Evolutionary conservation across 2,888 invertebrate species (phyloP), one percentile per base, ranked within the genome.

Genomic region (Arctia plantaginis): DNA sequence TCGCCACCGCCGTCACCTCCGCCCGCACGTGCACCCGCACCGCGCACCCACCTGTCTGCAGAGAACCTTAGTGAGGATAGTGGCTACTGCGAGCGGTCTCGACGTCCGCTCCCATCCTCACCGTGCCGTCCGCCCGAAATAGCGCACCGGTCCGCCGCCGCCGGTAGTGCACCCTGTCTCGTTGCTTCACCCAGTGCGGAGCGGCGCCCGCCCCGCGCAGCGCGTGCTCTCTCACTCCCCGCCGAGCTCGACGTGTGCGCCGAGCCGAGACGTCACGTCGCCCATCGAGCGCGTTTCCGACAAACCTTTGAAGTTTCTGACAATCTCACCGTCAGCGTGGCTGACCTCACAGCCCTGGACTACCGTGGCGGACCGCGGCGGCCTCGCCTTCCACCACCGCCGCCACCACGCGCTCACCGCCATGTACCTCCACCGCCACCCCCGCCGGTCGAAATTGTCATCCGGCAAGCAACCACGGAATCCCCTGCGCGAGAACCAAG

Each of bases 61-160:
- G 98, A 98, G 90, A 98, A 98, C 95, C 95, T 98, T 81, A 98
- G 98, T 88, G 98, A 98, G 91, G 98, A 98, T 91, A 98, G 97
- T 86, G 98, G 98, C 72, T 98, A 97, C 92, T 96, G 97, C 87
- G 98, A 97, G 86, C 93, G 93, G 68, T 90, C 93, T 71, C 94
- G 93, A 76, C 92, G 93, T 67, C 92, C 93, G 86, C 92, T 91
- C 80, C 91, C 93, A 87, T 87, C 90, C 82, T 79, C 90, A 77
- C 85, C 85, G 72, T 89, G 91, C 85, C 90, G 89, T 79, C 87
- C 87, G 85, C 89, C 92, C 86, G 93, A 93, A 91, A 92, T 93
- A 92, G 92, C 90, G 87, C 90, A 85, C 84, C 87, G 86, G 78
- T 85, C 86, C 82, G 89, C 88, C 81, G 89, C 92, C 82, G 93